Base-by-base conservation (phyloP, 1,140 invertebrate species). In the Drosophila willistoni region DNA sequence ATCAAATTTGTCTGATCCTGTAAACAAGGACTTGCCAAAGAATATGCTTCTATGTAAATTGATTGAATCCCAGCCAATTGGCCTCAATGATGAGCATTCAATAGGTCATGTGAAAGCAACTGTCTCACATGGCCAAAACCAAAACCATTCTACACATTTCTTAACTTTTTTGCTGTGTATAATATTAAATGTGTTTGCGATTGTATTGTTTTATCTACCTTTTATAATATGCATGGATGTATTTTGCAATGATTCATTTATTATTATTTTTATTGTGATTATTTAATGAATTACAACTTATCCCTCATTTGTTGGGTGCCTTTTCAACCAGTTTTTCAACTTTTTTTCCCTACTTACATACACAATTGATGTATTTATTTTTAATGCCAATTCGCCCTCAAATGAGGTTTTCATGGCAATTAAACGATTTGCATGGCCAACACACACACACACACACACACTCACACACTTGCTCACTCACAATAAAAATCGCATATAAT, bases 361-460 rank as follows among this genome's bases (percentile, higher is more conserved):
- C 64, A 42, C 75, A 66, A 66, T 68, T 81, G 68, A 86, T 87
- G 69, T 87, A 87, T 87, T 89, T 82, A 87, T 79, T 87, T 87
- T 87, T 87, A 87, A 87, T 87, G 82, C 79, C 73, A 64, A 72
- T 78, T 76, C 68, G 68, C 73, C 70, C 83, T 51, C 44, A 19
- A 89, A 77, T 87, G 80, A 74, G 84, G 84, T 84, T 87, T n/a
- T 89, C 65, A 89, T 83, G 84, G 83, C 83, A 87, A 87, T 87
- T 87, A 87, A 87, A 83, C 80, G 83, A 87, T 87, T 87, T 87
- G 65, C 83, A 68, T 57, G 55, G 57, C 68, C 10, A 70, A 68
- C 71, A 81, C 71, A n/a, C 73, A 68, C 71, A 81, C 77, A 68
- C 41, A 41, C 17, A 33, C 41, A 54, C 41, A 39, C 17, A 39